Percentiles rank a stretch among this genome's conserved stretches.
Evolutionary conservation across 2,113 vertebrate genomes (phyloP).

Genomic region (Ariopsis seemanni): DNA sequence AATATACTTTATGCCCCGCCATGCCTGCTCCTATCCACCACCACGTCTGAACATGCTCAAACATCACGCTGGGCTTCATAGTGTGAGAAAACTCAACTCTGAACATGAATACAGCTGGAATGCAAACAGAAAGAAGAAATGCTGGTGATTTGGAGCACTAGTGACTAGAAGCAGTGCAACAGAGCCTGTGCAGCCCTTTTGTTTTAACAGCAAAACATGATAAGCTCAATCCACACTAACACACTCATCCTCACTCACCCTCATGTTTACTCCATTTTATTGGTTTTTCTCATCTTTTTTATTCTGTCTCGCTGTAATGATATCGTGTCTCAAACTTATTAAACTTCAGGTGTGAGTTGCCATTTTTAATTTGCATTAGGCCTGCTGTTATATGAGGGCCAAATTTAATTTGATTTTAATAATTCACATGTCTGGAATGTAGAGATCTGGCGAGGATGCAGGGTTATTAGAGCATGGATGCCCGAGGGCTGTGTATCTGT

Average conservation of each 20-base stretch:
- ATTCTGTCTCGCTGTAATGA: constrained; percentile 55
- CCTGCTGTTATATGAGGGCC: constrained; percentile 72
- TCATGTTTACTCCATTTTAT: constrained; percentile 49
- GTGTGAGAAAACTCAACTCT: constrained; percentile 52
- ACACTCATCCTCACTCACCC: constrained; percentile 3
- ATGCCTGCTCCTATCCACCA: constrained; percentile 43
- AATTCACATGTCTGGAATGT: constrained; percentile 70
- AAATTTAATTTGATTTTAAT: constrained; percentile 80
- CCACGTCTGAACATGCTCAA: constrained; percentile 76
- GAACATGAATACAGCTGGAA: constrained; percentile 45
- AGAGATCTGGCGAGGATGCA: constrained; percentile 65
- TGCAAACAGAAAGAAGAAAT: constrained; percentile 39
- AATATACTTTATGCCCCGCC: constrained; percentile 65
- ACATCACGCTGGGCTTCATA: constrained; percentile 69
- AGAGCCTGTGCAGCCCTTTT: not conserved
- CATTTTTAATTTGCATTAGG: constrained; percentile 73
- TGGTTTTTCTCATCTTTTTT: constrained; percentile 48
- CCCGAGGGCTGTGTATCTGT: constrained; percentile 59
- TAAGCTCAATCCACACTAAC: constrained; percentile 32
- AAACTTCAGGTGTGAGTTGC: constrained; percentile 69
- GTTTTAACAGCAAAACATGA: not conserved
- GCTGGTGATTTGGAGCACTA: constrained; percentile 46
- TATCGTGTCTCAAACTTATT: constrained; percentile 70
- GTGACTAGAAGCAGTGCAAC: not conserved
- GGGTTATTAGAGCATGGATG: constrained; percentile 66